Conservation (phyloP, 2,888 invertebrate genomes). For the Cheilosia grossa region DNA sequence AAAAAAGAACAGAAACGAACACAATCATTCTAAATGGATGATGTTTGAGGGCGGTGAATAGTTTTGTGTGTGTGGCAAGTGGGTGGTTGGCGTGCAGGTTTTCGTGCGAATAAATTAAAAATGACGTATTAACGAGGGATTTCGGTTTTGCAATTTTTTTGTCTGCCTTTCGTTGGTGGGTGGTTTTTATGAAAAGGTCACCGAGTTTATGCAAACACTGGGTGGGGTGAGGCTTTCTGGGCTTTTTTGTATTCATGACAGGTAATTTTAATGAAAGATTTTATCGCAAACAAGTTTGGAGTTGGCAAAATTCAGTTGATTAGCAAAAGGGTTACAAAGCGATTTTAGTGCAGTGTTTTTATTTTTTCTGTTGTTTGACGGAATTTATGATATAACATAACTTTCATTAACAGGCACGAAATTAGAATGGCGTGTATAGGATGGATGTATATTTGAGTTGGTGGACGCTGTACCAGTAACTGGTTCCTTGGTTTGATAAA, state of each 20-base stretch:
- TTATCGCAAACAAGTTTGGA: constrained; percentile 15
- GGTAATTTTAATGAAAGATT: constrained; percentile 61
- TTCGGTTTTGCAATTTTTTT: constrained; percentile 26
- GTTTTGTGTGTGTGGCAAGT: constrained; percentile 25
- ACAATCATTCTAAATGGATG: constrained; percentile 32
- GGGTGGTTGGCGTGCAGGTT: constrained; percentile 55
- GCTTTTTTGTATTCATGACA: constrained; percentile 35
- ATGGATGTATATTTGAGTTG: no score
- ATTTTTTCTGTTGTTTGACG: background rate
- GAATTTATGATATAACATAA: background rate
- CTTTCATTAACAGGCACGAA: no score
- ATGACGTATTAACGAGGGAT: constrained; percentile 30
- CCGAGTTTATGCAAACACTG: constrained; percentile 47
- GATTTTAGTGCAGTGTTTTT: background rate
- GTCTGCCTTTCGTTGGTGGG: background rate
- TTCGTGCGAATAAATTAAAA: constrained; percentile 60
- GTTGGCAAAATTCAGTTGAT: constrained; percentile 22
- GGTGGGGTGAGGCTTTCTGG: constrained; percentile 7
- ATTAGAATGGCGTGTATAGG: no score
- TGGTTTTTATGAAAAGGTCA: constrained; percentile 38
- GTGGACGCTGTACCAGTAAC: no score
- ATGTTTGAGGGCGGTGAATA: constrained; percentile 19
- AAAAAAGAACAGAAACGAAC: background rate
- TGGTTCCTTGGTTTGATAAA: no score
- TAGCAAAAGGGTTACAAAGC: constrained; percentile 3